Conservation (phyloP, 2,797 vertebrate genomes). For the Dipus sagitta region DNA sequence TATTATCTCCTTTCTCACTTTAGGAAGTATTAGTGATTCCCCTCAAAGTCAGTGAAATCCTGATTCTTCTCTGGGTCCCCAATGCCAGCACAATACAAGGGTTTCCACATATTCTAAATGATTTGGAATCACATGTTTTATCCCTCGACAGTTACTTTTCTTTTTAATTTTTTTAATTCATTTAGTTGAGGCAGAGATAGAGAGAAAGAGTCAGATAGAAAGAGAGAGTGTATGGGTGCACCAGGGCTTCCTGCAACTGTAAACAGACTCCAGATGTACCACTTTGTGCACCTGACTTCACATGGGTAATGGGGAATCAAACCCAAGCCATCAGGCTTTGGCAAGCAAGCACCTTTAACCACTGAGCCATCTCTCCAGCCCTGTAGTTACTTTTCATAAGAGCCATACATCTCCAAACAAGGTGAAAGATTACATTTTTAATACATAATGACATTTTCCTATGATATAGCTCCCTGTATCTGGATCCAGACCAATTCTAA, state of each 20-base stretch:
- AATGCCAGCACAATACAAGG: background rate
- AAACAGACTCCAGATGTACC: no score
- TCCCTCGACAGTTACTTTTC: background rate
- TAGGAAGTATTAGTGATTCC: background rate
- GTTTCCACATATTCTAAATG: background rate
- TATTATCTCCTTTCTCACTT: background rate
- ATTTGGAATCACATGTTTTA: background rate
- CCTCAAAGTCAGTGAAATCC: background rate
- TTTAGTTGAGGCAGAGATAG: no score
- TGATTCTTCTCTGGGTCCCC: background rate
- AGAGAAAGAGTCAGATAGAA: no score
- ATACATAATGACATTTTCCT: background rate
- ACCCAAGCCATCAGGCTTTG: no score
- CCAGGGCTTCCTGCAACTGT: no score
- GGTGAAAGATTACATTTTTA: conserved; percentile 16
- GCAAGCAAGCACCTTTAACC: no score
- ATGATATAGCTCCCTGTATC: background rate
- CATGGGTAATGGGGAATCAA: no score
- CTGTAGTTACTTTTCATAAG: no score
- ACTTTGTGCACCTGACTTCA: no score
- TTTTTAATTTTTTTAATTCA: background rate
- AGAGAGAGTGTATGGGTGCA: no score
- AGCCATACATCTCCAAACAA: background rate
- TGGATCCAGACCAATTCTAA: background rate
- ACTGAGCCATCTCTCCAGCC: no score